Conservation (phyloP, 2,797 vertebrate genomes). For the Cetoscarus ocellatus region DNA sequence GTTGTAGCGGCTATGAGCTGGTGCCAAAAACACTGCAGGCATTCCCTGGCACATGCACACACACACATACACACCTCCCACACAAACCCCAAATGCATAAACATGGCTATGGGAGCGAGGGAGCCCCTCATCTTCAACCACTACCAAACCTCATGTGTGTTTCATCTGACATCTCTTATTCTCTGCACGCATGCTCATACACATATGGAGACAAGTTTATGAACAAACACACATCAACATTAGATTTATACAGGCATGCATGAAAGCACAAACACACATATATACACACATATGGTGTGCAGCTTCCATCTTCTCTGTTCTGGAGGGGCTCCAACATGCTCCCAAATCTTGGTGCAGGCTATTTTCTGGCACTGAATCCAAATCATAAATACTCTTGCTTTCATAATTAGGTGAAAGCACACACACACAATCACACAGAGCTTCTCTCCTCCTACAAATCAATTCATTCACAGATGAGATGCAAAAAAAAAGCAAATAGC, state of each 20-base stretch:
- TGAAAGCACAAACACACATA: constrained; percentile 24
- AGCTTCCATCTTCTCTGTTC: constrained; percentile 50
- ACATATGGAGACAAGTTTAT: constrained; percentile 48
- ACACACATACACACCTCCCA: constrained; percentile 21
- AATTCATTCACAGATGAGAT: constrained; percentile 59
- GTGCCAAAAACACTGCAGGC: constrained; percentile 76
- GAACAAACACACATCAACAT: constrained; percentile 61
- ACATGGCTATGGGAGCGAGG: constrained; percentile 53
- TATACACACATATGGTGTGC: constrained; percentile 60
- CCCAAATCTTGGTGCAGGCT: constrained; percentile 49
- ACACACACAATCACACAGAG: constrained; percentile 20
- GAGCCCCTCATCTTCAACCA: constrained; percentile 53
- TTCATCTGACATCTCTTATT: constrained; percentile 62
- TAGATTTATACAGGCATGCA: constrained; percentile 44
- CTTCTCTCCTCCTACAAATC: constrained; percentile 55
- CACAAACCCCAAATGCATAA: constrained; percentile 44
- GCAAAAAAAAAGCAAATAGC: constrained; percentile 19
- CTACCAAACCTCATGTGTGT: constrained; percentile 53
- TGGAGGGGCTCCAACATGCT: constrained; percentile 59
- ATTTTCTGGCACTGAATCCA: constrained; percentile 55
- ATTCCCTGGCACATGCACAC: constrained; percentile 63
- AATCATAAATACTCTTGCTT: constrained; percentile 47
- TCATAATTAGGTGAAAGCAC: constrained; percentile 50
- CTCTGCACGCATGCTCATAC: constrained; percentile 36
- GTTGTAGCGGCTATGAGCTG: constrained; percentile 59